Evolutionary conservation across 2,888 invertebrate species (phyloP).

Genomic region (Sturmia bella): DNA sequence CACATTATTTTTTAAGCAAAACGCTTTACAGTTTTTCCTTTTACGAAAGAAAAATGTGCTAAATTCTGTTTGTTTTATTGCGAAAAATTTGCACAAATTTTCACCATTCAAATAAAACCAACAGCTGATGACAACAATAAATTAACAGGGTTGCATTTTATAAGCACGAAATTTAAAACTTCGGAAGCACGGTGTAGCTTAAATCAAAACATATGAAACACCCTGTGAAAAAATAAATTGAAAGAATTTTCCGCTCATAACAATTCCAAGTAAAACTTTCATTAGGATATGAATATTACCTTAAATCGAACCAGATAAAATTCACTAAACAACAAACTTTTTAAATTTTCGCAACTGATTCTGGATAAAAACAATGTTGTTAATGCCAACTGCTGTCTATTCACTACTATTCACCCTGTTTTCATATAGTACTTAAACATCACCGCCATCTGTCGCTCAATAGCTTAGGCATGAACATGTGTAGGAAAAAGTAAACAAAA

Average conservation of each 20-base stretch:
- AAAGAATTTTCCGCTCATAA: not conserved
- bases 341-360: too few species aligned
- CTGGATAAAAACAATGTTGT: too few species aligned
- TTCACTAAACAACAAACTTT: too few species aligned
- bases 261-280: too few species aligned
- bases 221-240: not conserved
- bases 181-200: not conserved
- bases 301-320: too few species aligned
- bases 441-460: not conserved
- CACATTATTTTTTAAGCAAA: constrained; percentile 25
- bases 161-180: not conserved
- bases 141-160: constrained; percentile 15
- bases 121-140: constrained; percentile 53
- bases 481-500: constrained; percentile 49
- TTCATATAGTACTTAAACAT: too few species aligned
- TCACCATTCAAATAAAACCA: constrained; percentile 62
- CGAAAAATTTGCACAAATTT: constrained; percentile 62
- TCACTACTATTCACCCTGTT: too few species aligned
- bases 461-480: constrained; percentile 16
- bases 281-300: too few species aligned
- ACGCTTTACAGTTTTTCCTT: constrained; percentile 2
- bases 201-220: too few species aligned
- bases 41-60: not conserved
- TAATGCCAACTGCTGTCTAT: too few species aligned
- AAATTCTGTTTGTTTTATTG: constrained; percentile 57